Conservation (phyloP, 2,113 vertebrate species). For the Cricetomys ansorgei region DNA sequence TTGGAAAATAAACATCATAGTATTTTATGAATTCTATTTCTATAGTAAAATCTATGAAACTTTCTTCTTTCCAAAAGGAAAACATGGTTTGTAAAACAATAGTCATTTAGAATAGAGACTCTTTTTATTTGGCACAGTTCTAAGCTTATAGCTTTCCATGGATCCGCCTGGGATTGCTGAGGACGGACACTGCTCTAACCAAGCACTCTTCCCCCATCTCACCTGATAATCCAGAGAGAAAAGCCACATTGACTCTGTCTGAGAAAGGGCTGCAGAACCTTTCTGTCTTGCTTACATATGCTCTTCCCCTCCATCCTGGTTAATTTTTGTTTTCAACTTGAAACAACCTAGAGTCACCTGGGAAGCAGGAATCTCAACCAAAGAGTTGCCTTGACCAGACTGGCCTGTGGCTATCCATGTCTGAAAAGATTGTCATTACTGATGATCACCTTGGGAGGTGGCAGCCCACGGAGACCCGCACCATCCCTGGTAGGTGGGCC, state of each 20-base stretch:
- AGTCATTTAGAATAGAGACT: conserved; percentile 43
- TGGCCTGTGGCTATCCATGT: background rate
- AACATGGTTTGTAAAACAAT: conserved; percentile 32
- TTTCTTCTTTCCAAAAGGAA: conserved; percentile 34
- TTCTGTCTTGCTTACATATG: background rate
- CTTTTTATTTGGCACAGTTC: conserved; percentile 42
- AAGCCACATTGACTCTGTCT: rapidly evolving
- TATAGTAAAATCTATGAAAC: conserved; percentile 36
- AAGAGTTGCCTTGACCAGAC: background rate
- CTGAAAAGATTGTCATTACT: background rate
- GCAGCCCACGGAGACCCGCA: background rate
- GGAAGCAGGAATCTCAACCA: background rate
- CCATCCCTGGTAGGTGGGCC: background rate
- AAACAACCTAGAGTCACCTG: background rate
- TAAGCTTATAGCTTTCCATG: background rate
- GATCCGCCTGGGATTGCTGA: background rate
- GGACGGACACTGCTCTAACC: background rate
- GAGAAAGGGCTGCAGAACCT: background rate
- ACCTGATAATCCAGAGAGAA: background rate
- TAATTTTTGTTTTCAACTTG: background rate
- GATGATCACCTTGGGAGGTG: background rate
- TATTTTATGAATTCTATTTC: conserved; percentile 49
- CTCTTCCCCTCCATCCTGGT: background rate
- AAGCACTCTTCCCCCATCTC: background rate
- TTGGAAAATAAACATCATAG: conserved; percentile 37